A percentile compares a stretch with the other conserved stretches of the same genome.
phyloP scores from a whole-genome alignment of 53 echinoderm and acorn worm species.

The Echinometra lucunter region DNA sequence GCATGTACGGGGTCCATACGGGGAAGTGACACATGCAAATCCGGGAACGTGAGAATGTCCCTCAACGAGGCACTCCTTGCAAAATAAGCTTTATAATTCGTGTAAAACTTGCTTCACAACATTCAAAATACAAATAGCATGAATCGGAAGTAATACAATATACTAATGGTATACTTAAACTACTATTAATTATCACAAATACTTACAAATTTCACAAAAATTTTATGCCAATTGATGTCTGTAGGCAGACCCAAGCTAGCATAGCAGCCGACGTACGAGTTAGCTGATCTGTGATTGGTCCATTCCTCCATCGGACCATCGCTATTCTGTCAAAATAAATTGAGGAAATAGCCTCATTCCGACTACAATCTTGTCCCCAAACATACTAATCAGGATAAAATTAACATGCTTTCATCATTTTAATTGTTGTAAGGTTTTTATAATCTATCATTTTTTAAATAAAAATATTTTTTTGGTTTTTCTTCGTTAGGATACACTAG shows the following conservation, averaged over 20 bases:
- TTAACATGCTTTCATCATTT: no score
- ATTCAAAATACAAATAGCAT: no score
- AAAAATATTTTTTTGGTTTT: no score
- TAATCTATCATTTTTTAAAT: not conserved
- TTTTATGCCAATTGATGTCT: not conserved
- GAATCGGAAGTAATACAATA: not conserved
- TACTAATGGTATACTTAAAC: not conserved
- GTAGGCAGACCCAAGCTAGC: not conserved
- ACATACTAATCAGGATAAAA: not conserved
- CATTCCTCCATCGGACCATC: not conserved
- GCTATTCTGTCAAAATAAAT: not conserved
- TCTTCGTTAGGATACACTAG: not conserved
- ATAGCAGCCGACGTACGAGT: constrained; percentile 1
- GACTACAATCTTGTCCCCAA: not conserved
- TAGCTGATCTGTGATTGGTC: not conserved
- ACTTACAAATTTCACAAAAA: not conserved
- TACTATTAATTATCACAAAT: not conserved
- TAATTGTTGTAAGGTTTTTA: no score
- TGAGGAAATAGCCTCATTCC: not conserved
- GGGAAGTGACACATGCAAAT: no score
- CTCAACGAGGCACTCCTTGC: no score
- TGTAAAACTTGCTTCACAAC: not conserved
- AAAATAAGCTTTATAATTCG: no score
- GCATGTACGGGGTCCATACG: no score
- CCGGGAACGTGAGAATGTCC: no score